Conservation (phyloP, 2,888 invertebrate genomes). For the Liodrosophila aerea region DNA sequence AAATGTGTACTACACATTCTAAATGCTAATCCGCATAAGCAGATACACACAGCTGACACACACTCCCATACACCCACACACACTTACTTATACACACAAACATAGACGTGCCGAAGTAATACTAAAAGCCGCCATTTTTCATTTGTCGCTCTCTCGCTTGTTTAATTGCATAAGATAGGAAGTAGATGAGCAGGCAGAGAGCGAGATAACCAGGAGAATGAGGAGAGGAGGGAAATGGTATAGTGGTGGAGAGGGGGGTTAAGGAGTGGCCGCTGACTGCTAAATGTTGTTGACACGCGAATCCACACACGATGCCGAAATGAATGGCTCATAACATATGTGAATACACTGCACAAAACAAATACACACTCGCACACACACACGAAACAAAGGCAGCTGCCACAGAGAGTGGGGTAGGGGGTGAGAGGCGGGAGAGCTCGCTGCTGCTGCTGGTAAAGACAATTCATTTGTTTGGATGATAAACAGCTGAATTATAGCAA, state of each 20-base stretch:
- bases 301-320: conserved; percentile 64
- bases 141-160: conserved; percentile 57
- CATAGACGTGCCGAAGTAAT: conserved; percentile 17
- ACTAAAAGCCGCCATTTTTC: conserved; percentile 65
- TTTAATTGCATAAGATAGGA: conserved; percentile 61
- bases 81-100: conserved; percentile 7
- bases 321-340: conserved; percentile 66
- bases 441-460: conserved; percentile 59
- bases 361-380: conserved; percentile 31
- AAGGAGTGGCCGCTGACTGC: conserved; percentile 40
- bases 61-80: conserved; percentile 2
- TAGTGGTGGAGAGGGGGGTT: background rate
- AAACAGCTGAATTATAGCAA: conserved; percentile 71
- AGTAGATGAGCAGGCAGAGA: conserved; percentile 7
- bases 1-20: conserved; percentile 25
- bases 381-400: conserved; percentile 53
- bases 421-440: conserved; percentile 1
- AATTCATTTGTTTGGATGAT: conserved; percentile 74
- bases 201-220: background rate
- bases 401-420: conserved; percentile 1
- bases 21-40: conserved; percentile 47
- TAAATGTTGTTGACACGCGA: conserved; percentile 70
- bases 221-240: background rate
- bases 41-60: conserved; percentile 17
- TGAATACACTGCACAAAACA: conserved; percentile 44